These are phyloP conservation scores for Chondrosia reniformis DNA, from an alignment of 37 sponge, comb jelly and placozoan genomes.

Conservation along the genomic window DNA sequence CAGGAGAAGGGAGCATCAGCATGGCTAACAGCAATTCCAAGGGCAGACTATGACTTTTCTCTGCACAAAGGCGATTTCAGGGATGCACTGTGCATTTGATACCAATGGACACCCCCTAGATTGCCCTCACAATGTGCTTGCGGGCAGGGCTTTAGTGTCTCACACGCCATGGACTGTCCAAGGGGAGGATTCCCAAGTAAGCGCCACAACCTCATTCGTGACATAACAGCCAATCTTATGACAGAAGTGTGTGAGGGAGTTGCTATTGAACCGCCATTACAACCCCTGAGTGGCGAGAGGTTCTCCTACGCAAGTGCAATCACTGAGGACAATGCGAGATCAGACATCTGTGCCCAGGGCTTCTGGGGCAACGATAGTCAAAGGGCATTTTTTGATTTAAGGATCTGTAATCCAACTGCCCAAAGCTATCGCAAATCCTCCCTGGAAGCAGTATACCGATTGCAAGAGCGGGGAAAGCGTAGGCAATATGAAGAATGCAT, in stretches of 20 bases:
- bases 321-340: neutral
- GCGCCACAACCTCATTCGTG: conserved; percentile 1
- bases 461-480: neutral
- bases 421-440: neutral
- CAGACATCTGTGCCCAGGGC: neutral
- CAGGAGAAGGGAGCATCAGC: neutral
- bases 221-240: neutral
- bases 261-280: neutral
- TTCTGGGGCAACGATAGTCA: conserved; percentile 16
- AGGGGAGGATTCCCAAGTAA: neutral
- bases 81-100: neutral
- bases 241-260: neutral
- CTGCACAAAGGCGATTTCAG: neutral
- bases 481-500: neutral
- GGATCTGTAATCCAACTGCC: neutral
- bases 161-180: conserved; percentile 1
- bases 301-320: neutral
- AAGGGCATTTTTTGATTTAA: neutral
- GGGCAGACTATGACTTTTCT: neutral
- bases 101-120: neutral
- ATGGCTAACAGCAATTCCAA: neutral
- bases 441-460: neutral
- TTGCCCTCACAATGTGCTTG: conserved; percentile 11
- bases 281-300: neutral
- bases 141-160: neutral